phyloP scores from a whole-genome alignment of 2,113 vertebrate species.

The Corythornis cristatus region DNA sequence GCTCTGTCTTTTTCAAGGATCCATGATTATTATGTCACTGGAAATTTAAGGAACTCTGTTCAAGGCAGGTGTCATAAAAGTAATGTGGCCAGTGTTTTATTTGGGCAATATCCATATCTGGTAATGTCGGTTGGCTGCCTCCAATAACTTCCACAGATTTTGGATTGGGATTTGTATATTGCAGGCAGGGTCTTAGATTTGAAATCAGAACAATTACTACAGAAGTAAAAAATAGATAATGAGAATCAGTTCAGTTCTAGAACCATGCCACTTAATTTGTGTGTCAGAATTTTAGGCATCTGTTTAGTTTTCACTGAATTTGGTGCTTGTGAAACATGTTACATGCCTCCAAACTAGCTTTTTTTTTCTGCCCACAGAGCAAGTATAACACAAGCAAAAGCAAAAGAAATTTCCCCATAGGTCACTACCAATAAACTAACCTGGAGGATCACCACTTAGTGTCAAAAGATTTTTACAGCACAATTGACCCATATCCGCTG shows the following conservation, averaged over 20 bases:
- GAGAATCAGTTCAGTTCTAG: background rate
- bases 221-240: background rate
- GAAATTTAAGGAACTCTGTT: background rate
- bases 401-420: background rate
- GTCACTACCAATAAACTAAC: background rate
- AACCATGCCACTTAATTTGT: background rate
- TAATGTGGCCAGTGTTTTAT: background rate
- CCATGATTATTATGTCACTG: rapidly evolving
- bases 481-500: background rate
- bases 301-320: background rate
- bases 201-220: background rate
- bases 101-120: background rate
- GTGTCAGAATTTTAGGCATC: background rate
- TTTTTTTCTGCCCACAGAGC: background rate
- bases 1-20: background rate
- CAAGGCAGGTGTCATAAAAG: background rate
- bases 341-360: background rate
- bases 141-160: background rate
- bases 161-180: background rate
- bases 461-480: background rate
- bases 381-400: background rate
- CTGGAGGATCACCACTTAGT: background rate
- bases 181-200: background rate
- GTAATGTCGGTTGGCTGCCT: background rate
- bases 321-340: background rate